Evolutionary conservation across 2,113 vertebrate species (phyloP).

Genomic region (Pelvicachromis taeniatus): DNA sequence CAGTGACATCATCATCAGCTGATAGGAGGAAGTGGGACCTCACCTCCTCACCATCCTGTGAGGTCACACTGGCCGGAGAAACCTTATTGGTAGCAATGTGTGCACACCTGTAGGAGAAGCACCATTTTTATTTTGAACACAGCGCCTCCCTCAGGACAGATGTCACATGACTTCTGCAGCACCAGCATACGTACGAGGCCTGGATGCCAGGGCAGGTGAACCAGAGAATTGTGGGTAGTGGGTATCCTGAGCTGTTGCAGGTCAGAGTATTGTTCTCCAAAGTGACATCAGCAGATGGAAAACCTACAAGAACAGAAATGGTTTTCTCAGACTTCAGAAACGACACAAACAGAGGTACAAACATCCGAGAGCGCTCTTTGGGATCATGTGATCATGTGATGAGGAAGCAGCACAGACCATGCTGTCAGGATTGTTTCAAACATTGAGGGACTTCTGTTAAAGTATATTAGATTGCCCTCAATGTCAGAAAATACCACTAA

Average conservation of each 20-base stretch:
- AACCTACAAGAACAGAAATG: conserved; percentile 33
- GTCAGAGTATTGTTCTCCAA: conserved; percentile 36
- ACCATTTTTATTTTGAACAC: neutral
- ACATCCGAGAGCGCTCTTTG: neutral
- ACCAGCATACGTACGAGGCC: conserved; percentile 56
- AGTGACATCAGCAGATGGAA: conserved; percentile 30
- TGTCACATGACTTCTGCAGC: neutral
- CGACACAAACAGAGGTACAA: neutral
- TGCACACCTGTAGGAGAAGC: conserved; percentile 67
- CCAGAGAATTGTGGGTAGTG: conserved; percentile 79
- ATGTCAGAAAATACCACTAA: neutral
- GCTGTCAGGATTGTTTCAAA: neutral
- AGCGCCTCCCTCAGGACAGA: neutral
- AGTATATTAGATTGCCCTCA: neutral
- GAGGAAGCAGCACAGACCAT: neutral
- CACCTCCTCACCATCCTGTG: conserved; percentile 46
- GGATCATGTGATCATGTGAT: neutral
- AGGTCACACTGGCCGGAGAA: neutral
- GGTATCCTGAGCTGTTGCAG: conserved; percentile 78
- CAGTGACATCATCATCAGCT: conserved; percentile 59
- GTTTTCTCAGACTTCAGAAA: neutral
- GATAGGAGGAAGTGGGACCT: conserved; percentile 40
- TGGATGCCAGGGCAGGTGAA: conserved; percentile 60
- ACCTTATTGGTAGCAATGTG: neutral
- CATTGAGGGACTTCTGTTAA: neutral